Percentiles rank a stretch among this genome's conserved stretches.
Conservation (phyloP, 2,797 vertebrate species). For the Pampus argenteus region DNA sequence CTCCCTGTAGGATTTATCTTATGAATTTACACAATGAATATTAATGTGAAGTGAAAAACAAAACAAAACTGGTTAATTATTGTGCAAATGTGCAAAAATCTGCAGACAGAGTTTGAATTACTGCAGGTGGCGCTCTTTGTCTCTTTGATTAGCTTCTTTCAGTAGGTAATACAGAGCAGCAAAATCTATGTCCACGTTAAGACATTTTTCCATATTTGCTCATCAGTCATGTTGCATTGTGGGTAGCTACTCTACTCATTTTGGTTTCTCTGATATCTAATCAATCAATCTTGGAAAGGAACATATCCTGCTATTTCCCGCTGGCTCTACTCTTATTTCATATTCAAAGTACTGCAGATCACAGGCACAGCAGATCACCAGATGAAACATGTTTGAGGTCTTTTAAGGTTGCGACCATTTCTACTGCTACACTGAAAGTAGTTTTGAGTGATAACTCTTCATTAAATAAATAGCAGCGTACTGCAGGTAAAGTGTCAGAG, state of each 20-base stretch:
- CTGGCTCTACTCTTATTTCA: too few species aligned
- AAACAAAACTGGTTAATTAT: neutral
- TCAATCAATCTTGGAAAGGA: neutral
- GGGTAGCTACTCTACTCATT: neutral
- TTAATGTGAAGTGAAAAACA: neutral
- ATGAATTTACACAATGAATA: neutral
- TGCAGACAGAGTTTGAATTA: neutral
- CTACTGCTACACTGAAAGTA: neutral
- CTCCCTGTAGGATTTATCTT: neutral
- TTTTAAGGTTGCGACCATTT: neutral
- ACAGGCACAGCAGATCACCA: conserved; percentile 7
- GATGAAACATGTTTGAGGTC: neutral
- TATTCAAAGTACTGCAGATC: neutral
- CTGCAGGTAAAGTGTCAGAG: neutral
- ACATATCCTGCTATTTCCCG: neutral
- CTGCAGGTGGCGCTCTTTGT: conserved; percentile 25
- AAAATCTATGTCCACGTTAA: neutral
- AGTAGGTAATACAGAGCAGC: neutral
- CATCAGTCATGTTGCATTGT: neutral
- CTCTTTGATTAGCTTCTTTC: conserved; percentile 2
- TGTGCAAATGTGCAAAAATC: neutral
- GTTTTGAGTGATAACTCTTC: too few species aligned
- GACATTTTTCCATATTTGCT: neutral
- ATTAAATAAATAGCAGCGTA: too few species aligned
- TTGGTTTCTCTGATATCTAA: neutral